A percentile compares a stretch with the other conserved stretches of the same genome.
Evolutionary conservation across 2,113 vertebrate genomes (phyloP).

Genomic region (Meleagris gallopavo): DNA sequence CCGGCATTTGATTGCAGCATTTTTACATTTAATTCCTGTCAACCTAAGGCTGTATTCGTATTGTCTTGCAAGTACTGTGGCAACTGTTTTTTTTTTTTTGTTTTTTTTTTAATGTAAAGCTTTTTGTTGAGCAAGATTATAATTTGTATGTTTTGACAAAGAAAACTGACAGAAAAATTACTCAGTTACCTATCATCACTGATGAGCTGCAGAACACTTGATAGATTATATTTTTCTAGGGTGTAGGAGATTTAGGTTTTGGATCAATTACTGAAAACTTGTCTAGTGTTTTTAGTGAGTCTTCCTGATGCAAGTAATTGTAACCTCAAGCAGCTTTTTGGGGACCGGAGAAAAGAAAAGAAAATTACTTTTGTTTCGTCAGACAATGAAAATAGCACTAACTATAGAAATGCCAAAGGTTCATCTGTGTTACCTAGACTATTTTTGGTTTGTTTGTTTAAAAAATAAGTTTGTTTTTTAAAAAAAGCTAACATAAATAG

Average conservation of each 20-base stretch:
- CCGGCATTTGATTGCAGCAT: neutral
- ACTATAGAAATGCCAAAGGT: neutral
- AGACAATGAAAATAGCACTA: neutral
- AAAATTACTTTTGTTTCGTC: neutral
- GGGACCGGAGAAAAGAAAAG: rapidly evolving
- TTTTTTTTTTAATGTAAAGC: neutral
- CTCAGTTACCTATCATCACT: neutral
- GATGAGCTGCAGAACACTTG: neutral
- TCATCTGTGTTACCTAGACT: neutral
- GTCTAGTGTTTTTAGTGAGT: neutral
- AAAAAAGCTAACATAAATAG: neutral
- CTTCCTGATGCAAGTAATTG: neutral
- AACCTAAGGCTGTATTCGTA: neutral
- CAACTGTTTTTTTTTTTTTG: neutral
- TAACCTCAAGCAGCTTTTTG: neutral
- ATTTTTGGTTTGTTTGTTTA: neutral
- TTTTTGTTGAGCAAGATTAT: neutral
- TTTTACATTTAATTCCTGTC: neutral
- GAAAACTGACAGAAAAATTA: neutral
- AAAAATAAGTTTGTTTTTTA: too few species aligned
- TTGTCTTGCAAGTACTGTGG: neutral
- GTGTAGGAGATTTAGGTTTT: neutral
- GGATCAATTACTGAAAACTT: neutral
- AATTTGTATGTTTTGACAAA: neutral
- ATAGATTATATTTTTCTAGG: neutral